A percentile compares a stretch with the other conserved stretches of the same genome.
These are phyloP conservation scores for Scrobipalpa atriplicella DNA, from an alignment of 2,888 invertebrate genomes.

Conservation along the genomic window DNA sequence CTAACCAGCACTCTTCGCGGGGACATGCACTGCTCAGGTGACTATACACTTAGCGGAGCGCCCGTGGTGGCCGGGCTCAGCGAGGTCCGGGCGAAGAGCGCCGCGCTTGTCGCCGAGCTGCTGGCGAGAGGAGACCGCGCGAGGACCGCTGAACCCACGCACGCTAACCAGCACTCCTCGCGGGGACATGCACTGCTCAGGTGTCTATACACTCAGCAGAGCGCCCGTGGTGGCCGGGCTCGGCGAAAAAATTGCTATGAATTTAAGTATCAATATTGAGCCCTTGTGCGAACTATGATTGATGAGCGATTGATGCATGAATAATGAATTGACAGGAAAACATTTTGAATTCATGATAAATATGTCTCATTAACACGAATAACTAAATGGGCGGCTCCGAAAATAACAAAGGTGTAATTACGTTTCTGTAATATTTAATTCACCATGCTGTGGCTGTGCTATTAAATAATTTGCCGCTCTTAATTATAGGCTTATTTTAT, in stretches of 20 bases:
- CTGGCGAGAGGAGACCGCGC: conserved; percentile 95
- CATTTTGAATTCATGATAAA: neutral
- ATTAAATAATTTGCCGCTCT: no score
- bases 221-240: conserved; percentile 92
- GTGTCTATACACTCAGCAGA: conserved; percentile 41
- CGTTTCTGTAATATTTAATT: neutral
- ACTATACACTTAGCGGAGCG: conserved; percentile 33
- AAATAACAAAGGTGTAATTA: neutral
- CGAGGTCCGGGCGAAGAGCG: conserved; percentile 92
- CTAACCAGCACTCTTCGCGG: conserved; percentile 96
- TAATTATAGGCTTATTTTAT: no score
- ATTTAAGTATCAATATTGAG: no score
- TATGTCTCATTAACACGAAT: neutral
- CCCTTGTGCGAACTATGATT: no score
- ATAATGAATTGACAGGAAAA: neutral
- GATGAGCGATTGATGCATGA: no score
- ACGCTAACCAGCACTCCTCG: conserved; percentile 97
- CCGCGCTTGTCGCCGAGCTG: conserved; percentile 90
- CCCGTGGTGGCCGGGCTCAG: conserved; percentile 94
- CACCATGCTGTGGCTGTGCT: neutral
- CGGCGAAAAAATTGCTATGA: no score
- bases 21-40: conserved; percentile 94
- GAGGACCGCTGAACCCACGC: conserved; percentile 96
- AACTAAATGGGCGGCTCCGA: neutral
- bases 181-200: conserved; percentile 95